Evolutionary conservation across 2,797 vertebrate genomes (phyloP).

Genomic region (Myoxocephalus aenaeus): DNA sequence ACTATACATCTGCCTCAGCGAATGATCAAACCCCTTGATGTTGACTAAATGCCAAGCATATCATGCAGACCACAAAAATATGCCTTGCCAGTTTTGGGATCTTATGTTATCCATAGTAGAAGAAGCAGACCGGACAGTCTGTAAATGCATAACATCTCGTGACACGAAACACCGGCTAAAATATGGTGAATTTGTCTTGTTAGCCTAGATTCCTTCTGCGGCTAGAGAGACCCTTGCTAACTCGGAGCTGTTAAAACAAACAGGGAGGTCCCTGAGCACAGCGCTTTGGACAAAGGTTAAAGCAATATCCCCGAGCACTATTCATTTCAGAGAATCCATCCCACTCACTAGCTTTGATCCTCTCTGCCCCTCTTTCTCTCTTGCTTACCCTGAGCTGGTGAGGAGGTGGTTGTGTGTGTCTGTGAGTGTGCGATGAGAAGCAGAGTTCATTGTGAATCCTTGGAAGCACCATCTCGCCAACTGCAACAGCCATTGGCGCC

Average conservation of each 20-base stretch:
- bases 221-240: conserved; percentile 77
- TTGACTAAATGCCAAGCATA: conserved; percentile 70
- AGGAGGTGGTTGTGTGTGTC: conserved; percentile 62
- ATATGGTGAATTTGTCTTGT: conserved; percentile 60
- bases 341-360: conserved; percentile 81
- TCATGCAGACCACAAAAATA: conserved; percentile 60
- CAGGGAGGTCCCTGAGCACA: conserved; percentile 80
- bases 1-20: conserved; percentile 74
- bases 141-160: conserved; percentile 52
- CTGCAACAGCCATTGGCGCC: conserved; percentile 45
- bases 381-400: conserved; percentile 64
- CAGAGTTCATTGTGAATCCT: conserved; percentile 57
- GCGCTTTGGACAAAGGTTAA: conserved; percentile 85
- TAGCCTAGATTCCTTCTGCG: conserved; percentile 67
- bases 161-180: conserved; percentile 61
- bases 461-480: conserved; percentile 57
- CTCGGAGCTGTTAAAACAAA: conserved; percentile 84
- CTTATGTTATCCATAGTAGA: conserved; percentile 49
- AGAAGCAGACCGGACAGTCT: conserved; percentile 43
- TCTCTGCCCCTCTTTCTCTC: conserved; percentile 66
- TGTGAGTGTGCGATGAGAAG: conserved; percentile 39
- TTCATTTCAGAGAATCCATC: conserved; percentile 83
- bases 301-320: conserved; percentile 84
- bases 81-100: conserved; percentile 39
- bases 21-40: conserved; percentile 67